Conservation (phyloP, 2,797 vertebrate species). For the Neoniphon sammara region DNA sequence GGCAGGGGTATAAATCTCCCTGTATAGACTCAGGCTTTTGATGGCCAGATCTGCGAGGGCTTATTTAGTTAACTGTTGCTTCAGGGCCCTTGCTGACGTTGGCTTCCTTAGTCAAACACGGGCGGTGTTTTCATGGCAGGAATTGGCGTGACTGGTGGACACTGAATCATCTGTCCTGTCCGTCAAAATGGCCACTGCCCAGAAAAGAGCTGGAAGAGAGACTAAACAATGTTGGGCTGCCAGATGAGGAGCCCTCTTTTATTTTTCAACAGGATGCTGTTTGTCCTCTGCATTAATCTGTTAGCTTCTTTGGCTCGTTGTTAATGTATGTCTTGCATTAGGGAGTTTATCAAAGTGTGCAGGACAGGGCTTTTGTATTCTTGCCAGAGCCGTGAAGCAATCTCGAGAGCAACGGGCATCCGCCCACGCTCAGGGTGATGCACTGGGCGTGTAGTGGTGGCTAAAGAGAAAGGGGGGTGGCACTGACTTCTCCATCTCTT, state of each 20-base stretch:
- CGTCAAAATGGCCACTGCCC: slow-evolving; percentile 37
- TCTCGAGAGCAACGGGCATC: slow-evolving; percentile 17
- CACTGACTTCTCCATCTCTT: not conserved
- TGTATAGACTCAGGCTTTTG: slow-evolving; percentile 73
- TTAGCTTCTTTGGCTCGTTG: slow-evolving; percentile 41
- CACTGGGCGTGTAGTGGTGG: not conserved
- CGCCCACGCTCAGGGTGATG: not conserved
- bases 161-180: slow-evolving; percentile 50
- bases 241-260: slow-evolving; percentile 49
- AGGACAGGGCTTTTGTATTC: slow-evolving; percentile 37
- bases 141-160: slow-evolving; percentile 53
- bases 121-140: slow-evolving; percentile 39
- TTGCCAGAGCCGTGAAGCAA: slow-evolving; percentile 28
- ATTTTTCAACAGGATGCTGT: slow-evolving; percentile 48
- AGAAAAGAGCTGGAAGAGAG: slow-evolving; percentile 43
- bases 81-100: slow-evolving; percentile 56
- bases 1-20: slow-evolving; percentile 74
- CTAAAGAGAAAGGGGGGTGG: not conserved
- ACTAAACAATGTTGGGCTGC: slow-evolving; percentile 53
- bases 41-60: slow-evolving; percentile 67
- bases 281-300: slow-evolving; percentile 56
- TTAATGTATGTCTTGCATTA: slow-evolving; percentile 34
- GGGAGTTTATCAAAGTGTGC: slow-evolving; percentile 50
- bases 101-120: slow-evolving; percentile 64
- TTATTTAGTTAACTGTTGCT: slow-evolving; percentile 76